Evolutionary conservation across 2,113 vertebrate genomes (phyloP).

Genomic region (Boulengeromyrus knoepffleri): DNA sequence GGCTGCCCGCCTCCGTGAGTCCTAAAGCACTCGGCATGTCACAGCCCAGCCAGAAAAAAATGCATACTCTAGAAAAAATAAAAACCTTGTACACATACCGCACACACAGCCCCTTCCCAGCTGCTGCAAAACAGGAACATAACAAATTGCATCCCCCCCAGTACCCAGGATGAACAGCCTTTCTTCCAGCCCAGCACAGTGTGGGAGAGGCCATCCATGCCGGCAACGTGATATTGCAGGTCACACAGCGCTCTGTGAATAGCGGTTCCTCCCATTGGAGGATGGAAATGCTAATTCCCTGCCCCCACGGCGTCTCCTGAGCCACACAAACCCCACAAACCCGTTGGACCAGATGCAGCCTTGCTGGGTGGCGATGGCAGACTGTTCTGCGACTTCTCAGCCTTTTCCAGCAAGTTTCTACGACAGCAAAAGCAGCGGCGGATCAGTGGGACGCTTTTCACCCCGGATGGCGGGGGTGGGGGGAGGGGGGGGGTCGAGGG

Average conservation of each 20-base stretch:
- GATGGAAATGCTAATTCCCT: conserved; percentile 38
- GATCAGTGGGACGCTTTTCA: background rate
- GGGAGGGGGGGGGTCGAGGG: background rate
- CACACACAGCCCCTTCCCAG: background rate
- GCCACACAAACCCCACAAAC: background rate
- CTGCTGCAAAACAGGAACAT: background rate
- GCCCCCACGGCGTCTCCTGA: conserved; percentile 26
- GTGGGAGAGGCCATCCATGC: conserved; percentile 31
- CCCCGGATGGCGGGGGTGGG: background rate
- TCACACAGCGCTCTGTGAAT: conserved; percentile 38
- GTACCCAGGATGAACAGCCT: background rate
- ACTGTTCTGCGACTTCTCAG: background rate
- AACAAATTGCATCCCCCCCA: background rate
- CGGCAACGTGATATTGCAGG: conserved; percentile 38
- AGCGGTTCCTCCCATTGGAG: conserved; percentile 34
- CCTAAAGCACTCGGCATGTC: background rate
- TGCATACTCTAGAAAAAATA: background rate
- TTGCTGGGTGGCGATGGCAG: conserved; percentile 7
- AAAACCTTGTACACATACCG: background rate
- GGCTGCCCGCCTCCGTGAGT: background rate
- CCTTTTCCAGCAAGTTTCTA: background rate
- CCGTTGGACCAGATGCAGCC: conserved; percentile 13
- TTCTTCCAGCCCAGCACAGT: conserved; percentile 30
- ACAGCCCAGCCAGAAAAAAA: background rate
- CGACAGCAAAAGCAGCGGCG: background rate